Conservation (phyloP, 2,113 vertebrate species). For the Onychorhynchus coronatus region DNA sequence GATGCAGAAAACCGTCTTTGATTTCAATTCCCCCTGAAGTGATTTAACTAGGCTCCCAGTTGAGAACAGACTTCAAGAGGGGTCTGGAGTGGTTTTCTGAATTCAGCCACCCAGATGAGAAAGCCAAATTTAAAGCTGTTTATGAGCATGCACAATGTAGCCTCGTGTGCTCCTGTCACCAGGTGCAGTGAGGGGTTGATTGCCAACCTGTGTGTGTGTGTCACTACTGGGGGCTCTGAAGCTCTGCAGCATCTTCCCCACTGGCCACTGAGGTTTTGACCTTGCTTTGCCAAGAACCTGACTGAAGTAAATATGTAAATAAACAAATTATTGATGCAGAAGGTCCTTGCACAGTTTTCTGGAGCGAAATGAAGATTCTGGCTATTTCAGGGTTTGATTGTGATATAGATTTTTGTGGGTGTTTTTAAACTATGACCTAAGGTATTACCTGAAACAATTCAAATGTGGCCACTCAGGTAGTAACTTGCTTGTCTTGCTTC, state of each 20-base stretch:
- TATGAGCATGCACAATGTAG: neutral
- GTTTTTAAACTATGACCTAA: neutral
- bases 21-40: constrained; percentile 1
- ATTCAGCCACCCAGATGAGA: neutral
- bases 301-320: neutral
- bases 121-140: neutral
- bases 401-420: neutral
- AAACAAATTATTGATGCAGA: neutral
- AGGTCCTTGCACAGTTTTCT: neutral
- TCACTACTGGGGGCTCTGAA: neutral
- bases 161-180: neutral
- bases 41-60: neutral
- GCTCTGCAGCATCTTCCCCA: neutral
- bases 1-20: neutral
- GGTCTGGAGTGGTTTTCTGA: neutral
- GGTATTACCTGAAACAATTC: neutral
- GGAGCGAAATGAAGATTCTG: neutral
- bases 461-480: neutral
- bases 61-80: neutral
- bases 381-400: neutral
- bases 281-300: neutral
- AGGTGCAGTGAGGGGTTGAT: neutral
- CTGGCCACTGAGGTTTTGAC: neutral
- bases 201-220: accelerated
- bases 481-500: accelerated